Evolutionary conservation across 2,113 vertebrate genomes (phyloP).

Genomic region (Riparia riparia): DNA sequence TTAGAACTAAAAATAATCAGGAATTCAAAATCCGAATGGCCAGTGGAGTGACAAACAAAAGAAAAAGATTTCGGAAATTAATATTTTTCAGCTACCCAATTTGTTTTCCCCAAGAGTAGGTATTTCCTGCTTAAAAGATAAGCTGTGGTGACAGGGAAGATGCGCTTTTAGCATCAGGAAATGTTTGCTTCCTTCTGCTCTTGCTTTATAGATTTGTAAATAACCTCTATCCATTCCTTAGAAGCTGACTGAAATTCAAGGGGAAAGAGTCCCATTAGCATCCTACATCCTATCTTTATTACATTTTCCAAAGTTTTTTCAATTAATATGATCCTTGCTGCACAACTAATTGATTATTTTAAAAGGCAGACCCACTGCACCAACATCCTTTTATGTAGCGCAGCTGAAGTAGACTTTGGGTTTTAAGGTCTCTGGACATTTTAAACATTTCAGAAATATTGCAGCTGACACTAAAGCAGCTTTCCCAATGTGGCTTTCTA

Average conservation of each 20-base stretch:
- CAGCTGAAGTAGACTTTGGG: not conserved
- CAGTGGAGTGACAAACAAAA: not conserved
- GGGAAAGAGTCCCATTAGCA: not conserved
- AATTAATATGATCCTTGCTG: not conserved
- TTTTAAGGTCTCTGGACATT: not conserved
- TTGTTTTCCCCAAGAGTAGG: not conserved
- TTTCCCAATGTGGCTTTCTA: not conserved
- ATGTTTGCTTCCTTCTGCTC: slow-evolving; percentile 40
- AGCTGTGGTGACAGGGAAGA: not conserved
- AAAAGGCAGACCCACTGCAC: not conserved
- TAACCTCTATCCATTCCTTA: not conserved
- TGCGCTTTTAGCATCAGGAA: slow-evolving; percentile 54
- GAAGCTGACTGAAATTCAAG: not conserved
- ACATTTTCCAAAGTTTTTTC: not conserved
- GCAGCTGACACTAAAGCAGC: not conserved
- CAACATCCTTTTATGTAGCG: not conserved
- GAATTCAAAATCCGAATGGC: not conserved
- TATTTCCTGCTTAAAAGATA: slow-evolving; percentile 15
- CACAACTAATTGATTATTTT: not conserved
- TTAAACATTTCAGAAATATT: not conserved
- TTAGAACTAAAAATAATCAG: not conserved
- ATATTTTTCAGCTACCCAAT: not conserved
- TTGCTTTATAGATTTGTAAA: not conserved
- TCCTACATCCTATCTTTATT: not conserved
- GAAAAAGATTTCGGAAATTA: not conserved